phyloP scores from a whole-genome alignment of 2,113 vertebrate genomes.

The Lipophrys pholis region DNA sequence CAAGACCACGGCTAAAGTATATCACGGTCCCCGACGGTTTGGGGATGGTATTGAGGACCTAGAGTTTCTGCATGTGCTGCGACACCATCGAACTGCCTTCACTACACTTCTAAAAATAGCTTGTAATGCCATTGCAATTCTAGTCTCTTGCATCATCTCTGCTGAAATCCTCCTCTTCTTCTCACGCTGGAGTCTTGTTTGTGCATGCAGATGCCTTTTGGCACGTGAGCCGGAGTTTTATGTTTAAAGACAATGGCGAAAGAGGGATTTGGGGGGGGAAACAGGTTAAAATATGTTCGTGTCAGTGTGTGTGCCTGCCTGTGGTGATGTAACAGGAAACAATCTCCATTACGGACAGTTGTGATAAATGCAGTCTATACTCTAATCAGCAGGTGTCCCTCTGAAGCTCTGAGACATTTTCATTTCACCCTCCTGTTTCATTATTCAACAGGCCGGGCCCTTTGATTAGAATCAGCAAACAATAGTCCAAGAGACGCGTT shows the following conservation, averaged over 20 bases:
- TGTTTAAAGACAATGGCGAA: slow-evolving; percentile 1
- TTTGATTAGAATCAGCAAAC: slow-evolving; percentile 74
- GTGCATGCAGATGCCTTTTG: neutral
- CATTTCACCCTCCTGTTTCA: slow-evolving; percentile 58
- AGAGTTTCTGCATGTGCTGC: slow-evolving; percentile 37
- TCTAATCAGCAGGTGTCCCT: slow-evolving; percentile 67
- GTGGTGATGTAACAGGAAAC: slow-evolving; percentile 13
- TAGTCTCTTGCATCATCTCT: slow-evolving; percentile 29
- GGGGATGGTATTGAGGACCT: slow-evolving; percentile 13
- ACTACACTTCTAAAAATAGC: slow-evolving; percentile 63
- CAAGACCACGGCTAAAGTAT: slow-evolving; percentile 21
- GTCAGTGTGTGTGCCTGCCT: neutral
- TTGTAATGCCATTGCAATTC: slow-evolving; percentile 35
- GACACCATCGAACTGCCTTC: slow-evolving; percentile 47
- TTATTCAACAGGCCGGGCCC: slow-evolving; percentile 68
- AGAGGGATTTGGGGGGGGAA: neutral
- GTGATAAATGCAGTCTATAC: slow-evolving; percentile 36
- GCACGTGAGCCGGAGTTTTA: neutral
- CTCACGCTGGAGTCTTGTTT: neutral
- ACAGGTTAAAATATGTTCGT: neutral
- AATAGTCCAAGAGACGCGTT: slow-evolving; percentile 61
- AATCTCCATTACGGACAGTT: neutral
- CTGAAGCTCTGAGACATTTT: slow-evolving; percentile 55
- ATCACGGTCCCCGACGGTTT: slow-evolving; percentile 23
- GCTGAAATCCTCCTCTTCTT: slow-evolving; percentile 25